Evolutionary conservation across 2,113 vertebrate species (phyloP).

Genomic region (Hystrix cristata): DNA sequence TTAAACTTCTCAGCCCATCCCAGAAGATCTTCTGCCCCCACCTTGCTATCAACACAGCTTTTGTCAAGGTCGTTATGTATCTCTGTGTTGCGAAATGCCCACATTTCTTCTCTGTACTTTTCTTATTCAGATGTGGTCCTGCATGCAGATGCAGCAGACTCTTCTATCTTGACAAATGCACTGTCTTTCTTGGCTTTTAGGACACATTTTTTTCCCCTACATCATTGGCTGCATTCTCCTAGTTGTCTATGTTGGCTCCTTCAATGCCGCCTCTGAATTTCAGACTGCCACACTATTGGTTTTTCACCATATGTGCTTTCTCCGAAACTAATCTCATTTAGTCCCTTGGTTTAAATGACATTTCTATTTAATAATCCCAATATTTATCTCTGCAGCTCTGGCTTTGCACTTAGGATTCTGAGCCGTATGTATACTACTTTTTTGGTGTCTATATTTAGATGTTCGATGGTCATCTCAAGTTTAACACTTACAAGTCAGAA

Average conservation of each 20-base stretch:
- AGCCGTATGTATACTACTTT: neutral
- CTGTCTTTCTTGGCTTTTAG: neutral
- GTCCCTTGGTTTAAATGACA: neutral
- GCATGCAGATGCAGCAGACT: neutral
- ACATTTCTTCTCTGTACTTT: neutral
- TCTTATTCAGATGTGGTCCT: neutral
- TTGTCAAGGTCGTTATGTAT: neutral
- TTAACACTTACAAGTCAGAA: slow-evolving; percentile 12
- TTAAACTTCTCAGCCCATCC: neutral
- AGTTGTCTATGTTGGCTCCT: neutral
- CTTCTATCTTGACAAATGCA: too few relatives aligned
- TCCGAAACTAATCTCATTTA: neutral
- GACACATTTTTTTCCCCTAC: neutral
- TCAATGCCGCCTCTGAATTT: neutral
- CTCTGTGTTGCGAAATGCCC: neutral
- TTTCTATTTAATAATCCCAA: neutral
- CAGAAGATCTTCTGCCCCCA: neutral
- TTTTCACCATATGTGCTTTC: neutral
- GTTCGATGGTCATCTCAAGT: neutral
- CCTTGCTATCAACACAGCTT: neutral
- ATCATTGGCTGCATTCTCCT: neutral
- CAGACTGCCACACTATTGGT: too few relatives aligned
- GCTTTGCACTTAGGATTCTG: neutral
- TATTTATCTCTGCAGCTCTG: neutral
- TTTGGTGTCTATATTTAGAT: neutral